phyloP scores from a whole-genome alignment of 2,113 vertebrate genomes.

The Ancistrus triradiatus region DNA sequence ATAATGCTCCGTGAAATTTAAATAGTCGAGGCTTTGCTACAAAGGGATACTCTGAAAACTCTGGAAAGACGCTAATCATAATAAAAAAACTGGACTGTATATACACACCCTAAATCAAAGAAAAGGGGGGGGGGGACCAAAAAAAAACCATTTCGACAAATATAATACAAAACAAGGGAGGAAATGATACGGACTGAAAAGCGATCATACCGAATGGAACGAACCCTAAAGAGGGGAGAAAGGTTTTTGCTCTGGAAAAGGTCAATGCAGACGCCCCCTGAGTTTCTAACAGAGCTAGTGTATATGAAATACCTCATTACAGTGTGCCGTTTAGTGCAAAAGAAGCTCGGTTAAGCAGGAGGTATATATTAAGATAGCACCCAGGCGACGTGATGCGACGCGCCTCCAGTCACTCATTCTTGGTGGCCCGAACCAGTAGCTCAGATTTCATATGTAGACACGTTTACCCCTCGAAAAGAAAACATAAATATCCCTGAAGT shows the following conservation, averaged over 20 bases:
- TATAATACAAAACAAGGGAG: neutral
- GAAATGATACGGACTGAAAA: no score
- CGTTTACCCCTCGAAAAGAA: constrained; percentile 66
- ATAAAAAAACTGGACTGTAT: constrained; percentile 14
- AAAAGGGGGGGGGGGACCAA: no score
- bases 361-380: constrained; percentile 79
- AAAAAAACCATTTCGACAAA: neutral
- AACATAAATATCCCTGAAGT: constrained; percentile 82
- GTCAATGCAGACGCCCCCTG: constrained; percentile 79
- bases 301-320: constrained; percentile 77
- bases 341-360: constrained; percentile 70
- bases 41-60: constrained; percentile 49
- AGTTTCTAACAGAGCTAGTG: constrained; percentile 77
- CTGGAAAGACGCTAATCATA: constrained; percentile 43
- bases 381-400: constrained; percentile 68
- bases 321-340: constrained; percentile 78
- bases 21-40: constrained; percentile 63
- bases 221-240: neutral
- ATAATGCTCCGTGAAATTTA: constrained; percentile 58
- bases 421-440: constrained; percentile 57
- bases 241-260: constrained; percentile 61
- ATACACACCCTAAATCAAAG: neutral
- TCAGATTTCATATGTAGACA: constrained; percentile 68
- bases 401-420: constrained; percentile 55
- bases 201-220: constrained; percentile 29